A percentile compares a stretch with the other conserved stretches of the same genome.
Evolutionary conservation across 2,888 invertebrate genomes (phyloP).

Genomic region (Hesperia comma): DNA sequence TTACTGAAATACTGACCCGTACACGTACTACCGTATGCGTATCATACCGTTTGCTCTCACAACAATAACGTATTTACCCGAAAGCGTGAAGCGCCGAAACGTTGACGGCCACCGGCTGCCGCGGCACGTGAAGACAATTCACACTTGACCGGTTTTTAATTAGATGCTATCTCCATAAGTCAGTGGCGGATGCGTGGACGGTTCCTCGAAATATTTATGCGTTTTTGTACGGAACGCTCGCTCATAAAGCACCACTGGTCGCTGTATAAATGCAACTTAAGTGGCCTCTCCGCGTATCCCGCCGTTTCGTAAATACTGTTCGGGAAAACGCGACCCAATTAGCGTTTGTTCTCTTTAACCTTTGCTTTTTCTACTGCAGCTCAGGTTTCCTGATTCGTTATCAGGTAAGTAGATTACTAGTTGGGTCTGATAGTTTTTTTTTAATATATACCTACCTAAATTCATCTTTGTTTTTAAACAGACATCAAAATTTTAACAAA

Average conservation of each 20-base stretch:
- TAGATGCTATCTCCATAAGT: constrained; percentile 40
- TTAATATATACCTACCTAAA: too few species aligned
- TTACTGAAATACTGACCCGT: too few species aligned
- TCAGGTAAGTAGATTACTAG: too few species aligned
- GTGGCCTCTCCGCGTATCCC: constrained; percentile 22
- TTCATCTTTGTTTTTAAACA: too few species aligned
- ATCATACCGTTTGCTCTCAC: not conserved
- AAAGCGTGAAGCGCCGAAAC: constrained; percentile 19
- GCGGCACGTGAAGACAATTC: constrained; percentile 44
- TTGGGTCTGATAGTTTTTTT: too few species aligned
- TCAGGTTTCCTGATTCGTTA: not conserved
- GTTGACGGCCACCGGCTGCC: constrained; percentile 5
- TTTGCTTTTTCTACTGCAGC: constrained; percentile 22
- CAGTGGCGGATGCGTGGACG: constrained; percentile 40
- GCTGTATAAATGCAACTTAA: constrained; percentile 35
- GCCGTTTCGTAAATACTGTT: constrained; percentile 16
- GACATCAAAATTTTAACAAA: too few species aligned
- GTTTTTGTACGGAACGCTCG: constrained; percentile 42
- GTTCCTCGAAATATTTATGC: constrained; percentile 47
- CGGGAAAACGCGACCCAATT: constrained; percentile 30
- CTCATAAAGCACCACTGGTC: constrained; percentile 31
- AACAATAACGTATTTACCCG: constrained; percentile 7
- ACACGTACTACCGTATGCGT: too few species aligned
- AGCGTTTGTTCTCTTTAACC: constrained; percentile 30
- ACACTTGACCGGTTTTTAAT: constrained; percentile 47